These are phyloP conservation scores for Xiphophorus birchmanni DNA, from an alignment of 2,797 vertebrate genomes.

Conservation along the genomic window DNA sequence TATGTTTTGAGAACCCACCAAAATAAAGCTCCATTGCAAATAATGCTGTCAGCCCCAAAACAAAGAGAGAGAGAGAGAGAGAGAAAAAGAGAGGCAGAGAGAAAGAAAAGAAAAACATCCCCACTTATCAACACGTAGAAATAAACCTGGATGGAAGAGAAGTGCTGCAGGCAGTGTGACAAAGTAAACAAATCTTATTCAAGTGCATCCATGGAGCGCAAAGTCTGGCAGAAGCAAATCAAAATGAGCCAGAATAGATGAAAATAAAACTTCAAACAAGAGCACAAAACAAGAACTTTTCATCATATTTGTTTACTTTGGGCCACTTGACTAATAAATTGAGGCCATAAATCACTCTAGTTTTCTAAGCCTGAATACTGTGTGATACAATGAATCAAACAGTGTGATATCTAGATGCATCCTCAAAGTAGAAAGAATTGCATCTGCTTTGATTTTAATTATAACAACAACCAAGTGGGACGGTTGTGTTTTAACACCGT, in stretches of 20 bases:
- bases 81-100: not conserved
- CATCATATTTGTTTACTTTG: slow-evolving; percentile 44
- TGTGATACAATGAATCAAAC: slow-evolving; percentile 19
- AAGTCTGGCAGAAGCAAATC: slow-evolving; percentile 30
- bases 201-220: slow-evolving; percentile 51
- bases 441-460: slow-evolving; percentile 33
- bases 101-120: slow-evolving; percentile 13
- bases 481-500: slow-evolving; percentile 21
- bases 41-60: slow-evolving; percentile 45
- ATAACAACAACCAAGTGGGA: not conserved
- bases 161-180: slow-evolving; percentile 54
- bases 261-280: slow-evolving; percentile 55
- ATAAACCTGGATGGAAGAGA: slow-evolving; percentile 48
- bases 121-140: slow-evolving; percentile 52
- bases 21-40: slow-evolving; percentile 45
- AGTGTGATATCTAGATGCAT: slow-evolving; percentile 16
- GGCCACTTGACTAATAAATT: slow-evolving; percentile 25
- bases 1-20: slow-evolving; percentile 37
- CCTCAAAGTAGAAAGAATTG: slow-evolving; percentile 17
- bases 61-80: not conserved
- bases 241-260: slow-evolving; percentile 40
- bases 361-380: slow-evolving; percentile 4
- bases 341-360: slow-evolving; percentile 36
- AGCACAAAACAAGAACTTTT: slow-evolving; percentile 41
- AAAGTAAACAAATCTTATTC: slow-evolving; percentile 60